Evolutionary conservation across 2,113 vertebrate species (phyloP).

Genomic region (Turnix velox): DNA sequence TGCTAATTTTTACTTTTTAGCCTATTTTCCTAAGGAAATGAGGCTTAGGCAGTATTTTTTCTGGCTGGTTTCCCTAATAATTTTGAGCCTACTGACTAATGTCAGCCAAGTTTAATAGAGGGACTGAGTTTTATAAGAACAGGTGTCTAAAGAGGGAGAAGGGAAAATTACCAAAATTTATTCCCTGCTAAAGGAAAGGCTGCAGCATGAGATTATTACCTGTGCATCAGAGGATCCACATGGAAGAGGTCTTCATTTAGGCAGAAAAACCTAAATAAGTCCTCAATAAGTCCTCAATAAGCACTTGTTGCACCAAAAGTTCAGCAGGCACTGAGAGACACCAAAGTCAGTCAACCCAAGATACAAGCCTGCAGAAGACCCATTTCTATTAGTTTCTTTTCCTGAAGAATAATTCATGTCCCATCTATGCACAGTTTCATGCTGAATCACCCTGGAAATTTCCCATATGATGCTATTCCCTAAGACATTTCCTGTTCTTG

Average conservation of each 20-base stretch:
- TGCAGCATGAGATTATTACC: not conserved
- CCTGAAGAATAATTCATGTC: not conserved
- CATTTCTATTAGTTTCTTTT: not conserved
- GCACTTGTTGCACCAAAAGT: not conserved
- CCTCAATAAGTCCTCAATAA: not conserved
- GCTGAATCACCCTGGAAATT: slow-evolving; percentile 20
- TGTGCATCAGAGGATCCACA: not conserved
- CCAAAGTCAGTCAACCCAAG: not conserved
- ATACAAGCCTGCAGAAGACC: not conserved
- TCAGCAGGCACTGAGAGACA: not conserved
- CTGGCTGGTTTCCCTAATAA: slow-evolving; percentile 18
- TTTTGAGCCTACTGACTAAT: slow-evolving; percentile 17
- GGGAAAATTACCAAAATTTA: not conserved
- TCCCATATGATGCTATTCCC: not conserved
- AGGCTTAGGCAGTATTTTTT: slow-evolving; percentile 33
- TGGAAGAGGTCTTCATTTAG: not conserved
- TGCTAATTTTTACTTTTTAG: slow-evolving; percentile 33
- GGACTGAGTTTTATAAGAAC: not conserved
- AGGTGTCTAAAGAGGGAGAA: not conserved
- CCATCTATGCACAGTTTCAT: not conserved
- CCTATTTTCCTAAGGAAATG: slow-evolving; percentile 31
- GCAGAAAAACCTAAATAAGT: not conserved
- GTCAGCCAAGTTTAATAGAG: slow-evolving; percentile 10
- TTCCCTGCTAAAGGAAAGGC: not conserved
- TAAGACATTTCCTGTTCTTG: not conserved